Evolutionary conservation across 2,113 vertebrate genomes (phyloP).

Genomic region (Petaurus breviceps): DNA sequence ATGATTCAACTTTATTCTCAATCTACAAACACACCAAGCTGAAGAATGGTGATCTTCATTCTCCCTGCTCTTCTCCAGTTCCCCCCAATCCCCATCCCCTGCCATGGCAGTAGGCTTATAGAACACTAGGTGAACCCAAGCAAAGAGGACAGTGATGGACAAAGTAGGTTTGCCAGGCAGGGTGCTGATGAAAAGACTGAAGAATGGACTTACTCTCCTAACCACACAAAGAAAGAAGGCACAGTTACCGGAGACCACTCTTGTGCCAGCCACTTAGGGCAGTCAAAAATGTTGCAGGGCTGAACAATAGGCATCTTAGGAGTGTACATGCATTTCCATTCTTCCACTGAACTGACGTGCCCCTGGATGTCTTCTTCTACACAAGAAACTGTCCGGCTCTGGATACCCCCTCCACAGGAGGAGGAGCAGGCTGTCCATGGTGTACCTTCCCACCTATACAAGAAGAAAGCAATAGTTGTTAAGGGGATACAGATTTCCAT

Average conservation of each 20-base stretch:
- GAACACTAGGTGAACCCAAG: background rate
- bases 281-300: conserved; percentile 96
- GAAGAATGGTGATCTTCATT: background rate
- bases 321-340: conserved; percentile 99
- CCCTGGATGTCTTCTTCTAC: conserved; percentile 99
- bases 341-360: conserved; percentile 91
- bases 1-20: background rate
- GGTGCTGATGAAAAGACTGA: conserved; percentile 38
- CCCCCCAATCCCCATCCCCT: background rate
- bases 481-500: conserved; percentile 57
- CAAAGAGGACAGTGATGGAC: background rate
- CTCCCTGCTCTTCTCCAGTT: background rate
- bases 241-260: conserved; percentile 96
- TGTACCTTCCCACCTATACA: conserved; percentile 94
- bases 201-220: conserved; percentile 73
- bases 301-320: conserved; percentile 92
- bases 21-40: background rate
- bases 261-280: conserved; percentile 97
- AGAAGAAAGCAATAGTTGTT: conserved; percentile 70
- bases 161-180: background rate
- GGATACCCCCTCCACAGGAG: conserved; percentile 95
- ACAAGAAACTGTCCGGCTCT: conserved; percentile 95
- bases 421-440: conserved; percentile 98
- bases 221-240: conserved; percentile 66
- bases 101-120: conserved; percentile 3